Evolutionary conservation across 2,113 vertebrate species (phyloP).

Genomic region (Menidia beryllina): DNA sequence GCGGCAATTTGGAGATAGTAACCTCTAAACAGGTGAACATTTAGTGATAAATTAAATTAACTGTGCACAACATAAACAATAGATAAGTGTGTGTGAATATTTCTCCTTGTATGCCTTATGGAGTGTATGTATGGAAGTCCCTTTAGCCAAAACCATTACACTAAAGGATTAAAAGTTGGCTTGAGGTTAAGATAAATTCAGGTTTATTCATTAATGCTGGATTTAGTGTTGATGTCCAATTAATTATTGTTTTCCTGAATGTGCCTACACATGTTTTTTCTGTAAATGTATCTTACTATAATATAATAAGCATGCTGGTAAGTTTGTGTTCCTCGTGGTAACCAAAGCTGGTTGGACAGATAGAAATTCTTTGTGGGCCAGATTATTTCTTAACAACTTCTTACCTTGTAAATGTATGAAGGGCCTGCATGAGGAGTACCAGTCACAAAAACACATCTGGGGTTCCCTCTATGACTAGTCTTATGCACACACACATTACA

Average conservation of each 20-base stretch:
- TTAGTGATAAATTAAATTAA: too few species aligned
- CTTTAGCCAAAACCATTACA: background rate
- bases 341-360: conserved; percentile 42
- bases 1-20: background rate
- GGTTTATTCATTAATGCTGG: background rate
- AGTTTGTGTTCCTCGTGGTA: conserved; percentile 44
- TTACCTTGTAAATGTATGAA: conserved; percentile 54
- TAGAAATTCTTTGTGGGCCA: conserved; percentile 60
- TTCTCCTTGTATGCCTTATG: too few species aligned
- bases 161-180: background rate
- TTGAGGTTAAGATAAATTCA: background rate
- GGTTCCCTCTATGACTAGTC: conserved; percentile 3
- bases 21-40: too few species aligned
- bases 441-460: conserved; percentile 10
- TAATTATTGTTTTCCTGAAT: too few species aligned
- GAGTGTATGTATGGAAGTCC: too few species aligned
- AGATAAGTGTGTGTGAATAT: too few species aligned
- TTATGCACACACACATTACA: conserved; percentile 4
- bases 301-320: background rate
- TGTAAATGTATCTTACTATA: background rate
- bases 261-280: background rate
- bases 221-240: background rate
- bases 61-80: too few species aligned
- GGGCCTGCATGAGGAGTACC: conserved; percentile 8
- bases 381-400: conserved; percentile 63